These are phyloP conservation scores for Pristionchus mayeri DNA, from an alignment of 2,888 invertebrate genomes.

Conservation along the genomic window DNA sequence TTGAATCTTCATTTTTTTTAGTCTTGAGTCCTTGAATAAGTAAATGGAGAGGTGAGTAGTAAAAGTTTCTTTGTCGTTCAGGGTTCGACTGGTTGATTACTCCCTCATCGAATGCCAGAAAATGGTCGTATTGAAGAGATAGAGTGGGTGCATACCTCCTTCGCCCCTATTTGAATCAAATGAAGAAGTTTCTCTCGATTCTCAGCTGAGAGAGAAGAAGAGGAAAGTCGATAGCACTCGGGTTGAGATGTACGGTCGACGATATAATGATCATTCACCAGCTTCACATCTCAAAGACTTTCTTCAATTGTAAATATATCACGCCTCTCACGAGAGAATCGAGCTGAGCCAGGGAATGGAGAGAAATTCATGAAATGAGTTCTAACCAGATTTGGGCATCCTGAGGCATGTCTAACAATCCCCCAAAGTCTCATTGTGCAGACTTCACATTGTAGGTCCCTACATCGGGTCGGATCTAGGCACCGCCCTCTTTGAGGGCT, in stretches of 20 bases:
- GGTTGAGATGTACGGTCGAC: constrained; percentile 75
- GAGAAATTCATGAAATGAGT: no score
- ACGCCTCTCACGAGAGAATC: no score
- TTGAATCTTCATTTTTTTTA: neutral
- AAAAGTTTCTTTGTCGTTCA: constrained; percentile 65
- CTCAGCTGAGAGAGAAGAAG: neutral
- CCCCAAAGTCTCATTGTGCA: no score
- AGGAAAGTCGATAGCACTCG: constrained; percentile 62
- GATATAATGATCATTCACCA: constrained; percentile 77
- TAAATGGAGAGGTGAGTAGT: constrained; percentile 61
- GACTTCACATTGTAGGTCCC: no score
- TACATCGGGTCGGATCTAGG: no score
- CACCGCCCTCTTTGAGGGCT: no score
- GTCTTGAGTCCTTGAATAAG: constrained; percentile 46
- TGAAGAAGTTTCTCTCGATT: constrained; percentile 53
- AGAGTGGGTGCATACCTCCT: constrained; percentile 59
- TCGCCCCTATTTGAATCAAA: constrained; percentile 61
- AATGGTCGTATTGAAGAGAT: no score
- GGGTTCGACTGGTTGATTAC: constrained; percentile 65
- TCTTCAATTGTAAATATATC: no score
- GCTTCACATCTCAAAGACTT: constrained; percentile 73
- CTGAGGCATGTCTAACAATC: no score
- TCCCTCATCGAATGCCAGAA: constrained; percentile 66
- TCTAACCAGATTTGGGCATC: no score
- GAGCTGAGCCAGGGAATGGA: no score